Percentiles rank a stretch among this genome's conserved stretches.
phyloP scores from a whole-genome alignment of 1,140 invertebrate genomes.

The Pissodes strobi region DNA sequence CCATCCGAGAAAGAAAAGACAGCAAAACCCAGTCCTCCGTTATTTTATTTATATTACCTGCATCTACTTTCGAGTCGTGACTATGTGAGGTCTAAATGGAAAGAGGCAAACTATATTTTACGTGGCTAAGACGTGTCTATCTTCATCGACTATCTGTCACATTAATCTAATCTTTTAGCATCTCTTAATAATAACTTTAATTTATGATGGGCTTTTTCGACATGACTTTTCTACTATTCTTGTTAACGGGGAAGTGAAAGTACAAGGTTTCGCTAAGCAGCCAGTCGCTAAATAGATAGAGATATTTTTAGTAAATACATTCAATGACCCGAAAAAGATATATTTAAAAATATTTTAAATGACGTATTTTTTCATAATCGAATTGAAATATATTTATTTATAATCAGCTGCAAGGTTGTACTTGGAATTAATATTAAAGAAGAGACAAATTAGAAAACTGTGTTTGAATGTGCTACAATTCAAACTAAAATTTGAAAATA shows the following conservation, averaged over 20 bases:
- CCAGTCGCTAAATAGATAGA: too few species aligned
- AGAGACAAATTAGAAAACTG: too few species aligned
- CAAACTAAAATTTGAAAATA: too few species aligned
- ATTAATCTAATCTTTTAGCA: constrained; percentile 33
- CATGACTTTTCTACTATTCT: constrained; percentile 14
- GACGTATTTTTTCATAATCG: too few species aligned
- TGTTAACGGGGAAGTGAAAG: constrained; percentile 18
- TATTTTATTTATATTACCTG: constrained; percentile 25
- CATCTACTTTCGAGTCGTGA: constrained; percentile 25
- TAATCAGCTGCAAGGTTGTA: too few species aligned
- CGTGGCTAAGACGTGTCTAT: constrained; percentile 25
- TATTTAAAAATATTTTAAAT: too few species aligned
- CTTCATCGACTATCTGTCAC: constrained; percentile 32
- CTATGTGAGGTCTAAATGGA: constrained; percentile 26
- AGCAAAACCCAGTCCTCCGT: neutral
- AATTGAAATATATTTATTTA: too few species aligned
- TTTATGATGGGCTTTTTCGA: constrained; percentile 14
- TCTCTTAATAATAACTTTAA: constrained; percentile 32
- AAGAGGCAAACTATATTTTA: constrained; percentile 22
- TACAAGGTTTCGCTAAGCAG: neutral
- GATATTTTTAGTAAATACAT: too few species aligned
- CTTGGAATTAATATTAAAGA: too few species aligned
- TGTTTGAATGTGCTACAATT: too few species aligned
- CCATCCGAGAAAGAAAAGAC: constrained; percentile 1
- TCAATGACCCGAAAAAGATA: too few species aligned